Evolutionary conservation across 1,140 invertebrate genomes (phyloP).

Genomic region (Drosophila teissieri): DNA sequence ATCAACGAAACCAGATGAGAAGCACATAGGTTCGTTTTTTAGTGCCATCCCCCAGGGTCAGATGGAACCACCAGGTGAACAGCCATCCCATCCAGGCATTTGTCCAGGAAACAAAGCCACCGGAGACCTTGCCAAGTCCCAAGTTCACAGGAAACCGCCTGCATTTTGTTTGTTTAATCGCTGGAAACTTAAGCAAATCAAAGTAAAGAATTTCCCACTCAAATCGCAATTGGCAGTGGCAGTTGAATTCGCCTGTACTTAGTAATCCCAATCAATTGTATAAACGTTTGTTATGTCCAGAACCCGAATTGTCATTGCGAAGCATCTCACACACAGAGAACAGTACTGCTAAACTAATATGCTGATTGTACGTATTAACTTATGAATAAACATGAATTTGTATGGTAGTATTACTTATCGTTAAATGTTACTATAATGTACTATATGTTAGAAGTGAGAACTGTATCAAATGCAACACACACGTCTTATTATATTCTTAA

Average conservation of each 20-base stretch:
- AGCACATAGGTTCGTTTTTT: not conserved
- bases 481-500: conserved; percentile 17
- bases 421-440: not conserved
- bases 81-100: conserved; percentile 2
- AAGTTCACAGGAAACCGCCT: not conserved
- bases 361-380: conserved; percentile 10
- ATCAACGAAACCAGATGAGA: conserved; percentile 70
- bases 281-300: conserved; percentile 18
- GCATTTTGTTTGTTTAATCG: conserved; percentile 73
- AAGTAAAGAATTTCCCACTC: conserved; percentile 21
- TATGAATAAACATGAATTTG: conserved; percentile 50
- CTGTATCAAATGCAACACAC: conserved; percentile 35
- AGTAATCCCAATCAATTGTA: conserved; percentile 20
- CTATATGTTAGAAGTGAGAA: conserved; percentile 13
- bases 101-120: conserved; percentile 13
- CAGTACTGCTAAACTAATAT: conserved; percentile 37
- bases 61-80: conserved; percentile 14
- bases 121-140: conserved; percentile 27
- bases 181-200: conserved; percentile 60
- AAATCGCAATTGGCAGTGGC: conserved; percentile 29
- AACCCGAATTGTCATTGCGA: conserved; percentile 20
- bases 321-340: conserved; percentile 37
- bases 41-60: conserved; percentile 39
- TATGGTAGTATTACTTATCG: conserved; percentile 61
- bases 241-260: conserved; percentile 48